phyloP scores from a whole-genome alignment of 2,888 invertebrate genomes.

The Phyllotreta striolata region DNA sequence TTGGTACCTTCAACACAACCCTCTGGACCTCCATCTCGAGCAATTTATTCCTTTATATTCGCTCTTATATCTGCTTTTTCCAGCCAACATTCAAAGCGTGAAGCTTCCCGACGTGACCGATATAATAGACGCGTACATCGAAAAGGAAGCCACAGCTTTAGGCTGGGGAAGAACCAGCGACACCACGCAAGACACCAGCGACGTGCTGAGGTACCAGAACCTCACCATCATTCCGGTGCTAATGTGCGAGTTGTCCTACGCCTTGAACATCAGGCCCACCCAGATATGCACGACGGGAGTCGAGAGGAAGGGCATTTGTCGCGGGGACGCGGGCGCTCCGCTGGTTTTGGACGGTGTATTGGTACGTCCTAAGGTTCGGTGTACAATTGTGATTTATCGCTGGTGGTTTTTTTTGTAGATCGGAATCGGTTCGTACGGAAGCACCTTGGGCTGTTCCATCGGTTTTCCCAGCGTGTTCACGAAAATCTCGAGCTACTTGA shows the following conservation, averaged over 20 bases:
- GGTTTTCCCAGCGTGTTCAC: constrained; percentile 60
- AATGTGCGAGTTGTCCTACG: constrained; percentile 34
- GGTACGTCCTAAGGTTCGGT: constrained; percentile 26
- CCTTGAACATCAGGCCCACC: constrained; percentile 27
- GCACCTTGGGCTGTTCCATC: constrained; percentile 56
- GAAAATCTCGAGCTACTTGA: constrained; percentile 51
- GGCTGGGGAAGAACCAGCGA: constrained; percentile 44
- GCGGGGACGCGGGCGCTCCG: constrained; percentile 42
- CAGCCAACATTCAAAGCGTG: constrained; percentile 28
- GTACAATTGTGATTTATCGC: not conserved
- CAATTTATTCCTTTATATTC: too few relatives aligned
- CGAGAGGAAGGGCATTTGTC: constrained; percentile 36
- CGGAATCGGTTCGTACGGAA: constrained; percentile 56
- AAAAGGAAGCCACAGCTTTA: constrained; percentile 29
- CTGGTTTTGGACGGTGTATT: constrained; percentile 38
- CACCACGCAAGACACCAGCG: constrained; percentile 23
- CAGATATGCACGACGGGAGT: constrained; percentile 42
- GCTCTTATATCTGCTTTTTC: not conserved
- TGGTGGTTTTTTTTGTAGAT: constrained; percentile 42
- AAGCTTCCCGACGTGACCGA: constrained; percentile 31
- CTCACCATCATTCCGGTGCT: constrained; percentile 38
- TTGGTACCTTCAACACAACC: too few relatives aligned
- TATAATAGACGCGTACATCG: constrained; percentile 31
- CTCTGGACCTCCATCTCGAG: too few relatives aligned
- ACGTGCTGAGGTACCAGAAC: constrained; percentile 33